phyloP scores from a whole-genome alignment of 2,797 vertebrate genomes.

The Neopelma chrysocephalum region DNA sequence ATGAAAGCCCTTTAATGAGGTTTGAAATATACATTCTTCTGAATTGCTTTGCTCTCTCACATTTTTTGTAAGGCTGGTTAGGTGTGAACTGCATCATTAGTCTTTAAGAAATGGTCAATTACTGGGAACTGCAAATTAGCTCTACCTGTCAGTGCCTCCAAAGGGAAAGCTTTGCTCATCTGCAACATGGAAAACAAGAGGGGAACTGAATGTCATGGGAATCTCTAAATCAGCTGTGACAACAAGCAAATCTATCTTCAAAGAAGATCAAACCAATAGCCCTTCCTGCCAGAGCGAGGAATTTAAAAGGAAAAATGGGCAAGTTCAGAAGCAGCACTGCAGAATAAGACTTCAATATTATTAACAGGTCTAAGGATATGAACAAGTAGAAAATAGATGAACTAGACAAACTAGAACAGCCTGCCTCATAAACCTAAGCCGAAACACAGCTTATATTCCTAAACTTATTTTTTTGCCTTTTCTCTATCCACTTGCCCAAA shows the following conservation, averaged over 20 bases:
- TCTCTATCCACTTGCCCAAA: not conserved
- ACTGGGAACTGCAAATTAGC: constrained; percentile 61
- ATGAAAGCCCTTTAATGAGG: constrained; percentile 47
- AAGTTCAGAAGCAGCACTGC: not conserved
- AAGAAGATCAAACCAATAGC: constrained; percentile 9
- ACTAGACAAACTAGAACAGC: not conserved
- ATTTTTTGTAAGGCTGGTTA: constrained; percentile 52
- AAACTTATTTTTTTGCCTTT: not conserved
- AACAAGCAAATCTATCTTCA: constrained; percentile 45
- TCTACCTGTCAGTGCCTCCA: constrained; percentile 55
- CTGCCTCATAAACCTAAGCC: not conserved
- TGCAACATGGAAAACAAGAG: constrained; percentile 20
- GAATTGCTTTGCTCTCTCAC: constrained; percentile 18
- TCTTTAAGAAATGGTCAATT: constrained; percentile 64
- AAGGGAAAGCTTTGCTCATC: constrained; percentile 54
- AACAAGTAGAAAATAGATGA: not conserved
- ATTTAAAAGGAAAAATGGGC: constrained; percentile 18
- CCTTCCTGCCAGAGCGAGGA: not conserved
- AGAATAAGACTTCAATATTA: not conserved
- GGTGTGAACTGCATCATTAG: constrained; percentile 61
- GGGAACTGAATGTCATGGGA: not conserved
- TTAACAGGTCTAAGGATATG: not conserved
- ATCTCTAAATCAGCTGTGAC: constrained; percentile 58
- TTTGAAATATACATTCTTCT: constrained; percentile 47
- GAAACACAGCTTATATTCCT: not conserved